A percentile compares a stretch with the other conserved stretches of the same genome.
Conservation (phyloP, 2,797 vertebrate species). For the Corythornis leucogaster region DNA sequence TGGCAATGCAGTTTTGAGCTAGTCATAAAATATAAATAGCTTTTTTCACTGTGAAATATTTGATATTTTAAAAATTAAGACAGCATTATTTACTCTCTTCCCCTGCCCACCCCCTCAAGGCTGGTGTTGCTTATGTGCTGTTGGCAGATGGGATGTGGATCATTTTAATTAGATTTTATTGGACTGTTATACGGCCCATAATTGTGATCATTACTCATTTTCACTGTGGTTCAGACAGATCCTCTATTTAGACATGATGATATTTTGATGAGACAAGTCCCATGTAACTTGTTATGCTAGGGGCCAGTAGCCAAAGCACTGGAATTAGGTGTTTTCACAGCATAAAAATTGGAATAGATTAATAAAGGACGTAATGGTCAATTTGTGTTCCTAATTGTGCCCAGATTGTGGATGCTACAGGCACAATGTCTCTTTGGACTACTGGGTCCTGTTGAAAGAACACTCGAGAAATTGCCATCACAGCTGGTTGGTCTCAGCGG, state of each 20-base stretch:
- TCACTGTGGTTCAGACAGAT: conserved; percentile 80
- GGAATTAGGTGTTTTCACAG: conserved; percentile 35
- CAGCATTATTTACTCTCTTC: conserved; percentile 67
- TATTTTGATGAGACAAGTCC: conserved; percentile 79
- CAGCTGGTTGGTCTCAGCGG: too few relatives aligned
- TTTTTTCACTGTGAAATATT: conserved; percentile 61
- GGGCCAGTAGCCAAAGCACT: conserved; percentile 31
- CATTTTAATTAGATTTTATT: conserved; percentile 88
- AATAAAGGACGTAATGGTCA: conserved; percentile 6
- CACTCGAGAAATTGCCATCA: too few relatives aligned
- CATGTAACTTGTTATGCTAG: conserved; percentile 59
- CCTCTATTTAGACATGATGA: conserved; percentile 77
- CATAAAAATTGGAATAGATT: not conserved
- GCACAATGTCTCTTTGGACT: not conserved
- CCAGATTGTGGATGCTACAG: not conserved
- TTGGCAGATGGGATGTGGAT: conserved; percentile 83
- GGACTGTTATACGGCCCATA: conserved; percentile 83
- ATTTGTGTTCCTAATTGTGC: not conserved
- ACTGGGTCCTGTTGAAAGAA: not conserved
- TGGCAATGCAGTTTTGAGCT: not conserved
- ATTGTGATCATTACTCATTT: conserved; percentile 84
- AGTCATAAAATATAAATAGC: conserved; percentile 45
- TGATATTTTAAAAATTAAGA: conserved; percentile 57
- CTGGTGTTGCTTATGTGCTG: conserved; percentile 71
- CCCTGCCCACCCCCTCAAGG: conserved; percentile 33